Percentiles rank a stretch among this genome's conserved stretches.
These are phyloP conservation scores for Ornithorhynchus anatinus DNA, from an alignment of 2,113 vertebrate species.

Conservation along the genomic window DNA sequence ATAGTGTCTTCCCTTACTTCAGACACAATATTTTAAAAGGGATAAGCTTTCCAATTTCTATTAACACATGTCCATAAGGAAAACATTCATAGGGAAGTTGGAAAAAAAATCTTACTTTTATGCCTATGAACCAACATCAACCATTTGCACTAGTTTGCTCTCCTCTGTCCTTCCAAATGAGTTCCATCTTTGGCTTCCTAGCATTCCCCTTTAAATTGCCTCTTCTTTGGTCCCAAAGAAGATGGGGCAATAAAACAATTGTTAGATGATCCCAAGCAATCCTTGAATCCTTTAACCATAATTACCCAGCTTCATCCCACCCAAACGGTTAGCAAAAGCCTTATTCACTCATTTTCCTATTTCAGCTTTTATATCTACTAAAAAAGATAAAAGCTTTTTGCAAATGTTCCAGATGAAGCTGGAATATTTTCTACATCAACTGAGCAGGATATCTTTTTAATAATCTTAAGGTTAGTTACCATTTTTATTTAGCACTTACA, in stretches of 20 bases:
- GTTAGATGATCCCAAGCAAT: too few relatives aligned
- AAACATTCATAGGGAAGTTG: too few relatives aligned
- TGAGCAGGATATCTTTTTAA: conserved; percentile 22
- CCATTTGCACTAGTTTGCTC: too few relatives aligned
- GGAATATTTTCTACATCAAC: conserved; percentile 32
- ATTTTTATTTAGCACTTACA: too few relatives aligned
- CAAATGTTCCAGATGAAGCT: conserved; percentile 14
- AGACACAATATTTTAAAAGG: too few relatives aligned
- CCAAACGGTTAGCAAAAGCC: conserved; percentile 16
- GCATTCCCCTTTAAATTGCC: not conserved
- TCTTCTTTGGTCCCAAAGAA: not conserved
- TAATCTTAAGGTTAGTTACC: too few relatives aligned
- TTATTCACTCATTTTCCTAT: conserved; percentile 31
- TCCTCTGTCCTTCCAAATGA: not conserved
- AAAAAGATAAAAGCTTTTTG: conserved; percentile 42
- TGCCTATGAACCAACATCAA: too few relatives aligned
- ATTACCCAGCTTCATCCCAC: conserved; percentile 19
- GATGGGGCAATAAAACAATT: too few relatives aligned
- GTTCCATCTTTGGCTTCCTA: not conserved
- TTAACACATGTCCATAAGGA: too few relatives aligned
- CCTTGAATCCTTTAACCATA: conserved; percentile 29
- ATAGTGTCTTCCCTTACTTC: too few relatives aligned
- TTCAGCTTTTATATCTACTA: conserved; percentile 31
- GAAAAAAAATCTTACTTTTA: too few relatives aligned
- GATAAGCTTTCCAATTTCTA: too few relatives aligned